A percentile compares a stretch with the other conserved stretches of the same genome.
Evolutionary conservation across 2,113 vertebrate genomes (phyloP).

Genomic region (Corvus moneduloides): DNA sequence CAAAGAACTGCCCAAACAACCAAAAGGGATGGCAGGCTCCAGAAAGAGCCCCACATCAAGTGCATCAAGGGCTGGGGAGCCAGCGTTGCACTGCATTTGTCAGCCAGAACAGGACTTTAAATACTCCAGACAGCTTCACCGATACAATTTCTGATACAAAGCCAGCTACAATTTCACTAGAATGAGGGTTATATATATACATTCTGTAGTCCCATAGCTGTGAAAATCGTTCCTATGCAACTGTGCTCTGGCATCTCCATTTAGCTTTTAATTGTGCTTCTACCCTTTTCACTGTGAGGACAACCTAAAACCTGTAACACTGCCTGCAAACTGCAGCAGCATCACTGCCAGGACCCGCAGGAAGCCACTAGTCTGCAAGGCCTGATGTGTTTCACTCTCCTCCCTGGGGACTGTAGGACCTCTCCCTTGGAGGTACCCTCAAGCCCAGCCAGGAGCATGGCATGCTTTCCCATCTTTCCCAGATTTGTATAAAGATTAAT

Average conservation of each 20-base stretch:
- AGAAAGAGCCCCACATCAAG: background rate
- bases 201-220: background rate
- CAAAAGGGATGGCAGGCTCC: background rate
- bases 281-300: background rate
- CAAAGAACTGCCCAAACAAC: background rate
- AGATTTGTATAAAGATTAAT: constrained; percentile 15
- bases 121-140: background rate
- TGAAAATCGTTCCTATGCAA: background rate
- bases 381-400: background rate
- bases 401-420: background rate
- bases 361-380: background rate
- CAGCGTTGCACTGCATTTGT: background rate
- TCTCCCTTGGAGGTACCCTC: background rate
- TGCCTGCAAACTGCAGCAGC: background rate
- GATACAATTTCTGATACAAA: background rate
- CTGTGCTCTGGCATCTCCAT: background rate
- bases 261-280: background rate
- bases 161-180: background rate
- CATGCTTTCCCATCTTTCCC: background rate
- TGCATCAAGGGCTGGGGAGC: background rate
- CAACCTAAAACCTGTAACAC: background rate
- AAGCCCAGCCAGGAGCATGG: accelerated
- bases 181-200: background rate
- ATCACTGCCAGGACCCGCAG: background rate
- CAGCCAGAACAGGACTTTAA: background rate